phyloP scores from a whole-genome alignment of 2,797 vertebrate genomes.

The Ataeniobius toweri region DNA sequence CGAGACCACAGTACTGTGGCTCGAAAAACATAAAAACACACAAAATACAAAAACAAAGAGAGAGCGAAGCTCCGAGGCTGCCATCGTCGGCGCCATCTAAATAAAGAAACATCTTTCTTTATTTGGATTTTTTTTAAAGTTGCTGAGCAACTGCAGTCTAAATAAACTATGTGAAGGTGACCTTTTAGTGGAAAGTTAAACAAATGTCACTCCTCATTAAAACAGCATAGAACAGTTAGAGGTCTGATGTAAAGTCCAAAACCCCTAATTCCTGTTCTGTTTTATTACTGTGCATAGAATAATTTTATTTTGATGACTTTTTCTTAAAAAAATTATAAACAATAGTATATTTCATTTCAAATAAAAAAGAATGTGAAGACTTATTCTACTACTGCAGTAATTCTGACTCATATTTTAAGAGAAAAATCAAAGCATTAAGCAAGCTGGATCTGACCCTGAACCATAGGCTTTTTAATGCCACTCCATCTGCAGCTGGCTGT shows the following conservation, averaged over 20 bases:
- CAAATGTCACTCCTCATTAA: background rate
- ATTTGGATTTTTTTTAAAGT: no score
- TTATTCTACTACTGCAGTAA: background rate
- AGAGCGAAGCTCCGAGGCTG: no score
- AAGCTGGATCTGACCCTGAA: background rate
- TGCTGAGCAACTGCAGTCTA: background rate
- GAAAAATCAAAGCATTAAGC: background rate
- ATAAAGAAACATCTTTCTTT: background rate
- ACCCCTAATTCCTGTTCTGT: no score
- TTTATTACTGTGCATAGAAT: no score
- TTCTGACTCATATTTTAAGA: background rate
- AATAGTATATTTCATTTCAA: background rate
- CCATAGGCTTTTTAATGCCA: background rate
- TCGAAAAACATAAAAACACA: no score
- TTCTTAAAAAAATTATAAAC: no score
- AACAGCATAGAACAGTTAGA: background rate
- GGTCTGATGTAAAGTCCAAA: background rate
- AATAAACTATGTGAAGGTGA: background rate
- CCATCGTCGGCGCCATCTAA: no score
- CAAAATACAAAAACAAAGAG: no score
- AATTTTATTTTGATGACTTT: no score
- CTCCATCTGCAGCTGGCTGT: conserved; percentile 32
- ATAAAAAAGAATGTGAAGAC: no score
- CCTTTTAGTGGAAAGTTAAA: background rate
- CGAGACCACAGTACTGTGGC: no score